Conservation (phyloP, 1,140 invertebrate genomes). For the Ericerus pela region DNA sequence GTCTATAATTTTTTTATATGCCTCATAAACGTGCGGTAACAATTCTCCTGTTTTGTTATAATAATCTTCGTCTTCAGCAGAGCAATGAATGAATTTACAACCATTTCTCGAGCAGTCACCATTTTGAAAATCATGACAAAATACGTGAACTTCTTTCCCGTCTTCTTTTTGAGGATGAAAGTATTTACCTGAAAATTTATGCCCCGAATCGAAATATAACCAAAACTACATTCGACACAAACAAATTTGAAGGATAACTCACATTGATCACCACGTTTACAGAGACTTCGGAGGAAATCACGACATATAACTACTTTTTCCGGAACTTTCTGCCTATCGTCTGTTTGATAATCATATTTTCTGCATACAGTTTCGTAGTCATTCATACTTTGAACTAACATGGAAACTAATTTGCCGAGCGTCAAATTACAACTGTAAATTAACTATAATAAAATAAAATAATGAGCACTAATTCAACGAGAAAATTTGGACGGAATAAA, state of each 20-base stretch:
- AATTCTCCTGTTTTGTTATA: conserved; percentile 51
- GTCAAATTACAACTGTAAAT: too few relatives aligned
- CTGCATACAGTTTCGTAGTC: neutral
- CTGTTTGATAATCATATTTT: neutral
- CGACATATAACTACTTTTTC: conserved; percentile 33
- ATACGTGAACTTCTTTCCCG: conserved; percentile 31
- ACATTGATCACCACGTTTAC: conserved; percentile 59
- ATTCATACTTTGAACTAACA: neutral
- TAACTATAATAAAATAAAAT: too few relatives aligned
- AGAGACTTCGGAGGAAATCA: conserved; percentile 47
- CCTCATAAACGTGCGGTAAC: conserved; percentile 39
- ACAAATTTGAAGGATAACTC: conserved; percentile 50
- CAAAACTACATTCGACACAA: conserved; percentile 30
- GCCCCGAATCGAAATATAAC: neutral
- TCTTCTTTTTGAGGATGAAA: conserved; percentile 20
- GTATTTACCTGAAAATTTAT: conserved; percentile 24
- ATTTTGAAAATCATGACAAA: conserved; percentile 76
- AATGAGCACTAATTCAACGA: too few relatives aligned
- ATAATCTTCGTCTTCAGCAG: conserved; percentile 57
- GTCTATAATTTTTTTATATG: conserved; percentile 22
- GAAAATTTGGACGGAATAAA: too few relatives aligned
- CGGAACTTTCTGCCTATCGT: neutral
- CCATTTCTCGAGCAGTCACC: conserved; percentile 31
- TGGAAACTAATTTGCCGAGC: too few relatives aligned
- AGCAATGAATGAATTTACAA: conserved; percentile 63